Evolutionary conservation across 2,888 invertebrate species (phyloP), one percentile per base, ranked within the genome.

Genomic region (Caenorhabditis plicata): DNA sequence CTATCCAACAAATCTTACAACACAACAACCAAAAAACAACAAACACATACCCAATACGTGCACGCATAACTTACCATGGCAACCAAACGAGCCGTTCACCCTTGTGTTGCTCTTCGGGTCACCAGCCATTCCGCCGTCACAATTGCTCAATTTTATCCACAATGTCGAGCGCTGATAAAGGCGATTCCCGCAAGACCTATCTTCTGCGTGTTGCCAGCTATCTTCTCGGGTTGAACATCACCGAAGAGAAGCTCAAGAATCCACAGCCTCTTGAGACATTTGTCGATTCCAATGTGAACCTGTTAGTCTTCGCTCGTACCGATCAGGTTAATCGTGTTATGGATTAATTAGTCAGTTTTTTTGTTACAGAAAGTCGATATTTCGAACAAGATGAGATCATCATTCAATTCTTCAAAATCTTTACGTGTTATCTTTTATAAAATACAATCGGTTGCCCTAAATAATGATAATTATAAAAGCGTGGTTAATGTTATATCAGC

Each of bases 401-500:
- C 53, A 1, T 23, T 44, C 5, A 47, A 51, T 26, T 39, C 48
- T 0, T 20, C 41, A 3, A 56, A 55, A 20, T 51, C 64, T n/a
- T 52, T 60, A 8, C 53, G 76, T 5, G 76, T 87, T 1, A 84
- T 87, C 3, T 88, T 88, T 81, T 87, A 86, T 79, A 88, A 88
- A 83, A 82, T 83, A 7, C 82, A 82, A 52, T 86, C 87, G n/a
- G 83, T 83, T 17, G 82, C 84, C 9, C 84, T 88, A 39, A 86
- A 86, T 11, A 84, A 85, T 9, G 86, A 86, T 38, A 87, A 87
- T 77, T 81, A 87, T 43, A 83, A 85, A 57, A 82, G 82, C 20
- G 83, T 84, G 57, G 82, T 88, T 35, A 85, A 86, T 72, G 85
- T 87, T 5, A 85, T 86, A 3, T 86, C 87, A 1, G 83, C 88